phyloP scores from a whole-genome alignment of 1,140 invertebrate genomes.

The Holotrichia oblita region DNA sequence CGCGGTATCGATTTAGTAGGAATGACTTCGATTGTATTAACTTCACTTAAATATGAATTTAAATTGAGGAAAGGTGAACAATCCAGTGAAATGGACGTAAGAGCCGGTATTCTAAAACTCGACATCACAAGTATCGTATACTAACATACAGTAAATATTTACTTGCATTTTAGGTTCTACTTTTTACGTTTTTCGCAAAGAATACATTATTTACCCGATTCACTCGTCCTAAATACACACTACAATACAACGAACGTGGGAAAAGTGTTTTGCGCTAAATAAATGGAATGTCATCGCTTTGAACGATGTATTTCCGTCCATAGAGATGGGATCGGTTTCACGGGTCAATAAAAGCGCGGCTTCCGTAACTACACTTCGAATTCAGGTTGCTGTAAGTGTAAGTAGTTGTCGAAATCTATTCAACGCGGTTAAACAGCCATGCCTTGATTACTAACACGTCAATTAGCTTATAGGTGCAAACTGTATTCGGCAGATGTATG shows the following conservation, averaged over 20 bases:
- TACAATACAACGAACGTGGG: background rate
- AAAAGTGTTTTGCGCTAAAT: constrained; percentile 1
- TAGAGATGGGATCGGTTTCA: constrained; percentile 27
- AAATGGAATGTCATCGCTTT: constrained; percentile 5
- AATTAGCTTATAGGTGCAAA: background rate
- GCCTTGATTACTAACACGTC: background rate
- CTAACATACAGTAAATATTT: background rate
- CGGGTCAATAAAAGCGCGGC: constrained; percentile 10
- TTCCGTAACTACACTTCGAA: constrained; percentile 3
- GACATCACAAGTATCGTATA: no score
- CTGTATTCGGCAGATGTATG: background rate
- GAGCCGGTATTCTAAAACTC: no score
- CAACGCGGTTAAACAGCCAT: background rate
- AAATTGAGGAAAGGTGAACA: no score
- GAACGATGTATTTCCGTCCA: constrained; percentile 19
- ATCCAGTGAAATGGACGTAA: no score
- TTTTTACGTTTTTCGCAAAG: background rate
- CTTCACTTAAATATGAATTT: no score
- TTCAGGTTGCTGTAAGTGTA: background rate
- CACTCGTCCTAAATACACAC: background rate
- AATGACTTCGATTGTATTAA: no score
- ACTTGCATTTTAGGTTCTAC: background rate
- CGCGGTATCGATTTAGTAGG: no score
- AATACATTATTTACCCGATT: background rate
- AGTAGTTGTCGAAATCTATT: constrained; percentile 13